These are phyloP conservation scores for Noctua comes DNA, from an alignment of 2,888 invertebrate genomes.

Conservation along the genomic window DNA sequence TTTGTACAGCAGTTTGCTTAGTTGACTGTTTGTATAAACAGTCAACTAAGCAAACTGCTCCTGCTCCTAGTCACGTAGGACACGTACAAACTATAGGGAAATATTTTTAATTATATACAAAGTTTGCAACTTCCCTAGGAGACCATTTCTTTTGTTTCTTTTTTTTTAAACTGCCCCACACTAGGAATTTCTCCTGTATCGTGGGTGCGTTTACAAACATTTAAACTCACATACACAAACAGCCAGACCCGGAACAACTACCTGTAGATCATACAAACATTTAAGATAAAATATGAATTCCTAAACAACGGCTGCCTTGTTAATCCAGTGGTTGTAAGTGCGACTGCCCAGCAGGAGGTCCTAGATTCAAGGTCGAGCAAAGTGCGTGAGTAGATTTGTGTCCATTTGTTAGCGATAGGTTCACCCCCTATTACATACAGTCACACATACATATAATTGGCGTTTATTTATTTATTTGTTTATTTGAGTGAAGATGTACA, in stretches of 20 bases:
- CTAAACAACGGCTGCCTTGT: not conserved
- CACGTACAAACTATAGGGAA: not conserved
- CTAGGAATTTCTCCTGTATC: too few species aligned
- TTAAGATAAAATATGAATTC: not conserved
- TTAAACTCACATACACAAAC: too few species aligned
- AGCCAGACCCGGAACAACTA: too few species aligned
- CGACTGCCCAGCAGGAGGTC: not conserved
- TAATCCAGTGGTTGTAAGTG: not conserved
- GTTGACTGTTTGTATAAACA: not conserved
- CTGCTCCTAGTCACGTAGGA: constrained; percentile 38
- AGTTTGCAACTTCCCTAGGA: not conserved
- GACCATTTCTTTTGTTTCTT: too few species aligned
- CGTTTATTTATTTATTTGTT: too few species aligned
- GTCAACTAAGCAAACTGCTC: constrained; percentile 12
- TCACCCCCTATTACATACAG: not conserved
- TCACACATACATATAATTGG: too few species aligned
- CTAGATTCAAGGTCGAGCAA: not conserved
- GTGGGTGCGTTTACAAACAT: too few species aligned
- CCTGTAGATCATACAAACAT: too few species aligned
- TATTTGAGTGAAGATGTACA: too few species aligned
- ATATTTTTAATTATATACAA: constrained; percentile 11
- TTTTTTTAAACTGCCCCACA: too few species aligned
- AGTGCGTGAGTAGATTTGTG: not conserved
- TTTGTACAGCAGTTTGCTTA: not conserved
- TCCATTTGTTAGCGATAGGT: not conserved